Evolutionary conservation across 2,113 vertebrate genomes (phyloP).

Genomic region (Epinephelus moara): DNA sequence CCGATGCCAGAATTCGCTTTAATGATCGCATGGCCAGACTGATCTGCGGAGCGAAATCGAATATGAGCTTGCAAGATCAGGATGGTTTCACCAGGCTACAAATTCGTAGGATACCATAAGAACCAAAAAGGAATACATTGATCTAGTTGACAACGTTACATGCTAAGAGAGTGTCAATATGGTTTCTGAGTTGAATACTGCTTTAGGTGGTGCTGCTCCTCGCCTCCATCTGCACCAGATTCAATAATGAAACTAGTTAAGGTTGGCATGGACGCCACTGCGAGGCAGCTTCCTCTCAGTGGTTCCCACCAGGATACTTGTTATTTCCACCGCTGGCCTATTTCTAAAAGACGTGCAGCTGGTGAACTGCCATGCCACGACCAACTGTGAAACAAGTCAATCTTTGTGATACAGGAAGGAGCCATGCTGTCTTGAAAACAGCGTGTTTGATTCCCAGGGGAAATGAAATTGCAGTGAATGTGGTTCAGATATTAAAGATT

Average conservation of each 20-base stretch:
- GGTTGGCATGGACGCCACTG: neutral
- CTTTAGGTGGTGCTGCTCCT: neutral
- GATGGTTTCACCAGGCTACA: no score
- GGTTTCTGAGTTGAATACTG: conserved; percentile 4
- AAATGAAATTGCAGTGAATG: neutral
- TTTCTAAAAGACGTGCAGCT: conserved; percentile 7
- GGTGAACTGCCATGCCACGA: neutral
- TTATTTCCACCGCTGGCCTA: neutral
- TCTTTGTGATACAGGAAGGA: neutral
- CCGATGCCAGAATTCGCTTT: no score
- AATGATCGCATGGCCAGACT: no score
- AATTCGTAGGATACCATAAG: no score
- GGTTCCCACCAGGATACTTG: neutral
- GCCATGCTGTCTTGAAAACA: neutral
- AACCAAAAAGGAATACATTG: no score
- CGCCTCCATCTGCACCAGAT: neutral
- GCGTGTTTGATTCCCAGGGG: neutral
- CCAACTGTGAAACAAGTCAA: conserved; percentile 1
- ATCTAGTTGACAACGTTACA: neutral
- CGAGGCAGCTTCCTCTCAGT: neutral
- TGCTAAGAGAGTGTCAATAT: conserved; percentile 4
- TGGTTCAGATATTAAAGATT: neutral
- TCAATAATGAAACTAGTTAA: conserved; percentile 2
- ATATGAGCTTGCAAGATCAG: no score
- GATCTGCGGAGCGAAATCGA: no score